Evolutionary conservation across 2,113 vertebrate genomes (phyloP).

Genomic region (Atherinomorus stipes): DNA sequence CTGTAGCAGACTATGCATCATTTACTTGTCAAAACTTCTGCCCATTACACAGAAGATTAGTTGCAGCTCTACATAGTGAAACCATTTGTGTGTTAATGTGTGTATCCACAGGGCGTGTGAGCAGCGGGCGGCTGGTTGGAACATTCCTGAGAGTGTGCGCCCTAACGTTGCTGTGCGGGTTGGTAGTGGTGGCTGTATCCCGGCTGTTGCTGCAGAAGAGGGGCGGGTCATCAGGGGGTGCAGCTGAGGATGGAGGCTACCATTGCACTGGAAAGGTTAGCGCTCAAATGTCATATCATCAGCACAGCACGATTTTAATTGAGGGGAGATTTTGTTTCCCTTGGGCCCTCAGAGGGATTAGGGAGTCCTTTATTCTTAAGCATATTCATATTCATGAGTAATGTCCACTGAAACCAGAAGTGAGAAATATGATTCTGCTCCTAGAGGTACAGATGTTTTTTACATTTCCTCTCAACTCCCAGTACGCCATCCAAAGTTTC

Average conservation of each 20-base stretch:
- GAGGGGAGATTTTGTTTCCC: not conserved
- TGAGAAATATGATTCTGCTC: constrained; percentile 29
- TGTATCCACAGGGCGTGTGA: constrained; percentile 88
- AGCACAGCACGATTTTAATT: constrained; percentile 10
- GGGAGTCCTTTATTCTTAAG: not conserved
- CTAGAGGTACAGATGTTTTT: constrained; percentile 63
- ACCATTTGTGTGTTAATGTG: constrained; percentile 4
- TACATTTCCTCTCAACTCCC: constrained; percentile 69
- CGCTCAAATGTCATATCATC: constrained; percentile 11
- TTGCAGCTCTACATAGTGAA: not conserved
- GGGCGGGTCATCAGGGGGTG: constrained; percentile 78
- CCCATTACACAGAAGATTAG: not conserved
- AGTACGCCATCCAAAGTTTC: constrained; percentile 31
- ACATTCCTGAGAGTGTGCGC: constrained; percentile 94
- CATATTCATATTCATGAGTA: constrained; percentile 26
- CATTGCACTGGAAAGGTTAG: constrained; percentile 88
- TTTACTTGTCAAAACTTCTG: not conserved
- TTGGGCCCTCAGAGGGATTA: not conserved
- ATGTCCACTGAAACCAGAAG: constrained; percentile 25
- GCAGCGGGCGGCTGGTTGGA: constrained; percentile 86
- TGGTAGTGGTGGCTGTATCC: constrained; percentile 90
- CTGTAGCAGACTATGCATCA: not conserved
- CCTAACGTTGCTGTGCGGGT: constrained; percentile 91
- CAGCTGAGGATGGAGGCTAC: constrained; percentile 81
- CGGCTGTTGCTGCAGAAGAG: constrained; percentile 88